A percentile compares a stretch with the other conserved stretches of the same genome.
phyloP scores from a whole-genome alignment of 2,113 vertebrate species.

The Eira barbara region DNA sequence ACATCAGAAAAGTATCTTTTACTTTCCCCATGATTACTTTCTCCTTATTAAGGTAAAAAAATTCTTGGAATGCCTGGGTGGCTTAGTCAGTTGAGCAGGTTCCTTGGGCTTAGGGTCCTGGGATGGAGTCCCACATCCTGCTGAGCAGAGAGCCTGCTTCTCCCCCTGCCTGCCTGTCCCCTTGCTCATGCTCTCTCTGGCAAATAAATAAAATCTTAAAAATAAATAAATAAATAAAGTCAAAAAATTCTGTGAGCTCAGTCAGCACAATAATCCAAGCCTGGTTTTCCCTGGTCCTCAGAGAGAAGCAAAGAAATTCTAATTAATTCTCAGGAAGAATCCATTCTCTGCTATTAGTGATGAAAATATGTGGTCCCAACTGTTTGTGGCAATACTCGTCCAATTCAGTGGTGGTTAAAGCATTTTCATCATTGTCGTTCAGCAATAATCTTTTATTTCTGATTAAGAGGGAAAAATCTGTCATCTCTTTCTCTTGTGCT shows the following conservation, averaged over 20 bases:
- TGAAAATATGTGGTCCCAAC: neutral
- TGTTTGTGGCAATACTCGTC: neutral
- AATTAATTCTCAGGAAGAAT: neutral
- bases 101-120: too few relatives aligned
- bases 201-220: too few relatives aligned
- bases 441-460: neutral
- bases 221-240: too few relatives aligned
- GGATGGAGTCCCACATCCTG: too few relatives aligned
- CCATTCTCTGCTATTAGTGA: neutral
- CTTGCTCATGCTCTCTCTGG: too few relatives aligned
- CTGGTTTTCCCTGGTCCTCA: neutral
- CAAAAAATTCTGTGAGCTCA: neutral
- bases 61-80: too few relatives aligned
- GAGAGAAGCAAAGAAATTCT: neutral
- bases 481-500: neutral
- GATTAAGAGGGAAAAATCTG: neutral
- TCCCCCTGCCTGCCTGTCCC: too few relatives aligned
- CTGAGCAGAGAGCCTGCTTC: too few relatives aligned
- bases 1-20: neutral
- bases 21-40: neutral
- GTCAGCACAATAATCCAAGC: neutral
- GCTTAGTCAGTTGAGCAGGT: too few relatives aligned
- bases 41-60: neutral
- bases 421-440: neutral
- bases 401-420: neutral